Evolutionary conservation across 2,888 invertebrate genomes (phyloP).

Genomic region (Lepidochitona cinerea): DNA sequence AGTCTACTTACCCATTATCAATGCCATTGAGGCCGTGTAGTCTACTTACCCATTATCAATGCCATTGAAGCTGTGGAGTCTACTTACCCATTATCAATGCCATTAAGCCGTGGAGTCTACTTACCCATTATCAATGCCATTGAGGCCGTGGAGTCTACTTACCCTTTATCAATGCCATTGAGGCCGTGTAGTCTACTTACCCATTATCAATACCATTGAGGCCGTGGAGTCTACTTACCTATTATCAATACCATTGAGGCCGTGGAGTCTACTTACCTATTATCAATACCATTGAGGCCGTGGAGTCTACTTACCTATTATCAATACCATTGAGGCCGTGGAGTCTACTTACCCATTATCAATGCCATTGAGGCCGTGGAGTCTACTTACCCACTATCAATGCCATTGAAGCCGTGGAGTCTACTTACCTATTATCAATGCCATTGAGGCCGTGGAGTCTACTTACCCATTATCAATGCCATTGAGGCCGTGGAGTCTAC

Average conservation of each 20-base stretch:
- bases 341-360: background rate
- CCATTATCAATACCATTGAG: slow-evolving; percentile 85
- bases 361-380: background rate
- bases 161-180: background rate
- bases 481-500: too few species aligned
- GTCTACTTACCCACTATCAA: background rate
- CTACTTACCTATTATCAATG: too few species aligned
- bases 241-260: background rate
- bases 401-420: background rate
- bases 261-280: slow-evolving; percentile 77
- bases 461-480: too few species aligned
- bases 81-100: slow-evolving; percentile 54
- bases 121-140: slow-evolving; percentile 93
- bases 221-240: slow-evolving; percentile 82
- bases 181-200: slow-evolving; percentile 66
- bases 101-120: background rate
- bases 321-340: background rate
- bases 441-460: too few species aligned
- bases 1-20: slow-evolving; percentile 72
- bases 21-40: slow-evolving; percentile 92
- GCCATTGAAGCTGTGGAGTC: slow-evolving; percentile 91
- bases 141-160: slow-evolving; percentile 86
- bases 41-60: slow-evolving; percentile 90
- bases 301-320: slow-evolving; percentile 78
- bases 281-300: slow-evolving; percentile 92